Percentiles rank a stretch among this genome's conserved stretches.
Conservation (phyloP, 2,797 vertebrate species). For the Caiman crocodilus region DNA sequence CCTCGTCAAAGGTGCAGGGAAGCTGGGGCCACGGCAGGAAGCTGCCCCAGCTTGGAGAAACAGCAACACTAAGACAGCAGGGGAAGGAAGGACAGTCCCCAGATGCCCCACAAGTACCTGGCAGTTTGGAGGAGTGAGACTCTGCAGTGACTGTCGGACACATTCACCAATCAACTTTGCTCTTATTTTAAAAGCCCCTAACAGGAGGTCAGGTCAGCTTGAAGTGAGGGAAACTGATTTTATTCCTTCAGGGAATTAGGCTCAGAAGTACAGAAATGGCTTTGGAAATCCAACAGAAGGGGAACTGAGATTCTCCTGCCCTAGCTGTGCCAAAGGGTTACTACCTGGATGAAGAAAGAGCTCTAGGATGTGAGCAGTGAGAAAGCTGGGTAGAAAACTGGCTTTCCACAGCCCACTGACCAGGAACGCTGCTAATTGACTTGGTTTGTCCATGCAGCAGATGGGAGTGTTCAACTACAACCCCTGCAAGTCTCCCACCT, state of each 20-base stretch:
- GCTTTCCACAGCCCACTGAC: constrained; percentile 2
- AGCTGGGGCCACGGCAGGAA: not conserved
- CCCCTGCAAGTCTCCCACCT: not conserved
- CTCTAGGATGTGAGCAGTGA: constrained; percentile 49
- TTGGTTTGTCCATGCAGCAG: not conserved
- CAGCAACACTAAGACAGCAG: not conserved
- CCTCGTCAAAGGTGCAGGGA: not conserved
- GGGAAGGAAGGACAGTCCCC: not conserved
- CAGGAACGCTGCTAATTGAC: not conserved
- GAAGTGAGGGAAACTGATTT: not conserved
- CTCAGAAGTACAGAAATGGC: constrained; percentile 18
- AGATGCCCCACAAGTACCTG: not conserved
- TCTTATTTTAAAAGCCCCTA: not conserved
- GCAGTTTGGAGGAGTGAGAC: not conserved
- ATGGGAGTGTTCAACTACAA: constrained; percentile 3
- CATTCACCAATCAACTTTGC: not conserved
- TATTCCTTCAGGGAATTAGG: not conserved
- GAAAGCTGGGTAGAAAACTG: constrained; percentile 42
- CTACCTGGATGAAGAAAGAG: constrained; percentile 19
- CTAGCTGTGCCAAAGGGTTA: constrained; percentile 42
- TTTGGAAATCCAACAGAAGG: not conserved
- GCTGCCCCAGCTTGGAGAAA: not conserved
- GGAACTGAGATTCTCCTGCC: constrained; percentile 37
- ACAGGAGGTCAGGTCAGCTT: not conserved
- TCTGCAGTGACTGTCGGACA: not conserved